These are phyloP conservation scores for Amphibalanus amphitrite DNA, from an alignment of 1,140 invertebrate species.

Conservation along the genomic window DNA sequence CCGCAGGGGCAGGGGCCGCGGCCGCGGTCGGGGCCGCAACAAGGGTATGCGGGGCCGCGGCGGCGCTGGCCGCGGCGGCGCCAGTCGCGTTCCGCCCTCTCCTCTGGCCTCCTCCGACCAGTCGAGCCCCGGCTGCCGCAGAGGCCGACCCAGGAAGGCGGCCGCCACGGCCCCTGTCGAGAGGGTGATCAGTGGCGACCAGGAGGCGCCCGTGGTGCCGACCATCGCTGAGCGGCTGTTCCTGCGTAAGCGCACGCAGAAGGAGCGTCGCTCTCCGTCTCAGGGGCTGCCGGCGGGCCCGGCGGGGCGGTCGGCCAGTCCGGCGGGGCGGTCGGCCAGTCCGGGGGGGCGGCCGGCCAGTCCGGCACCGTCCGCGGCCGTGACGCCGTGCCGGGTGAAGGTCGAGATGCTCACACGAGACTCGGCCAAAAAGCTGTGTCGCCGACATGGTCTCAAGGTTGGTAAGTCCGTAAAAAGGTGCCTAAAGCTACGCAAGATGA, in stretches of 20 bases:
- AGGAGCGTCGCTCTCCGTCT: too few relatives aligned
- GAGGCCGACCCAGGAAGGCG: not conserved
- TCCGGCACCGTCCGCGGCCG: too few relatives aligned
- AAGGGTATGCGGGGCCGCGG: too few relatives aligned
- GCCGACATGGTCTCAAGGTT: not conserved
- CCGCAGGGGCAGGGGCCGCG: too few relatives aligned
- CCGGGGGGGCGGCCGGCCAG: too few relatives aligned
- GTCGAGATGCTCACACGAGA: not conserved
- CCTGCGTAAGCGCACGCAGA: not conserved
- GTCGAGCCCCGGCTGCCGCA: too few relatives aligned
- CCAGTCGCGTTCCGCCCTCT: not conserved
- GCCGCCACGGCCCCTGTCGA: not conserved
- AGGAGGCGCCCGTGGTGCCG: not conserved
- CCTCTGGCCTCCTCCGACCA: too few relatives aligned
- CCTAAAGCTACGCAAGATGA: not conserved
- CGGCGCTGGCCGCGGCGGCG: too few relatives aligned
- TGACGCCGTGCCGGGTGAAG: not conserved
- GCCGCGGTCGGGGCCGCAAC: too few relatives aligned
- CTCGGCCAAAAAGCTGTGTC: not conserved
- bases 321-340: too few relatives aligned
- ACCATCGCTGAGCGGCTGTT: not conserved
- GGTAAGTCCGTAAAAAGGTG: not conserved
- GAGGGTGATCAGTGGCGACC: not conserved
- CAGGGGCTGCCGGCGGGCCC: too few relatives aligned
- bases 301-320: too few relatives aligned